Evolutionary conservation across 1,140 invertebrate genomes (phyloP).

Genomic region (Hestina assimilis): DNA sequence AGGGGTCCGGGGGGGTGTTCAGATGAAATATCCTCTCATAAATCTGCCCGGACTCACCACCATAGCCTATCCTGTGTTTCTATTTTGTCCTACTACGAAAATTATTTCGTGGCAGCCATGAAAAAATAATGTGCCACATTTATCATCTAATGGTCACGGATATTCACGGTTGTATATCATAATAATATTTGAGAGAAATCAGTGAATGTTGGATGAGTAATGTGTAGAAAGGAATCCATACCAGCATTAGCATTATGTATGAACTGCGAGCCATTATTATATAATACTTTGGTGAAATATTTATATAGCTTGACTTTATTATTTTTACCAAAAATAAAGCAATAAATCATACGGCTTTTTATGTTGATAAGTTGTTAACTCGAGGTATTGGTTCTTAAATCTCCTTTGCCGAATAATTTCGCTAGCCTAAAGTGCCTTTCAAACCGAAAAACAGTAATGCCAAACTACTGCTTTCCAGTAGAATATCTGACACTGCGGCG

Average conservation of each 20-base stretch:
- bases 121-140: conserved; percentile 37
- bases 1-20: conserved; percentile 28
- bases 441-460: no score
- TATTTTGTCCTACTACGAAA: conserved; percentile 29
- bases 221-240: neutral
- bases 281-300: neutral
- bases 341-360: no score
- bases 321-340: no score
- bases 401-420: no score
- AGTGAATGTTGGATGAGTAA: conserved; percentile 2
- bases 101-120: conserved; percentile 21
- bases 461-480: no score
- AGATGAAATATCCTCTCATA: conserved; percentile 50
- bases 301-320: neutral
- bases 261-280: neutral
- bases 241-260: conserved; percentile 4
- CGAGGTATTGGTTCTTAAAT: no score
- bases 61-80: conserved; percentile 22
- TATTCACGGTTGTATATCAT: conserved; percentile 14
- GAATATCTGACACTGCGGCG: no score
- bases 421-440: no score
- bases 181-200: conserved; percentile 3
- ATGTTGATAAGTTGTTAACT: no score
- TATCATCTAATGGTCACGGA: conserved; percentile 22
- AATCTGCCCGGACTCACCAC: conserved; percentile 41